Conservation (phyloP, 2,113 vertebrate species). For the Crotalus horridus region DNA sequence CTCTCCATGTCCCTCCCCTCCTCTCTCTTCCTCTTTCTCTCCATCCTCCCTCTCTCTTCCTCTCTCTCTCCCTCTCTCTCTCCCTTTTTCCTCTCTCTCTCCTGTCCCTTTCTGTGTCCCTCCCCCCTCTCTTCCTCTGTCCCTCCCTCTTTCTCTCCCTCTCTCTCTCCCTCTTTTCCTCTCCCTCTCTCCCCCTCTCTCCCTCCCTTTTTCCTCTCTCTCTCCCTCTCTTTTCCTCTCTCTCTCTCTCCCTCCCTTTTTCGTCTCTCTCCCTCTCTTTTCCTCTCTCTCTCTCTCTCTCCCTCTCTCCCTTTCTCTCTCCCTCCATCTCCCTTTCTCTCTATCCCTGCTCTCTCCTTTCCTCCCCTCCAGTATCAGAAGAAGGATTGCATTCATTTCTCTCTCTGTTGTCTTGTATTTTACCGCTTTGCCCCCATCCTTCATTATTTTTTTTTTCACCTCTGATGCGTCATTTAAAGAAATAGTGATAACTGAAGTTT, state of each 20-base stretch:
- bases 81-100: no score
- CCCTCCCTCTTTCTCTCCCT: no score
- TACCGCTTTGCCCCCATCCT: background rate
- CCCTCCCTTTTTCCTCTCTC: background rate
- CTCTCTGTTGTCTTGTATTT: background rate
- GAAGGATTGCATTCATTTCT: background rate
- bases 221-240: no score
- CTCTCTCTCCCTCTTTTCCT: no score
- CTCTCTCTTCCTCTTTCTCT: background rate
- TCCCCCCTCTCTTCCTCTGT: no score
- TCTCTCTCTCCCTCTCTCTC: no score
- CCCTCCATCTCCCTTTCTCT: background rate
- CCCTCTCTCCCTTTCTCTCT: fast-evolving
- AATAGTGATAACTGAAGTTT: background rate
- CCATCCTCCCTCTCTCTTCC: fast-evolving
- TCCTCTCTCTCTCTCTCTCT: conserved; percentile 18
- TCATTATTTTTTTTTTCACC: background rate
- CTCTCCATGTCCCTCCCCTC: background rate
- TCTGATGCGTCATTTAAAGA: conserved; percentile 7
- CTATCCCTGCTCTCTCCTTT: background rate
- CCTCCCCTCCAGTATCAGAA: conserved; percentile 23
- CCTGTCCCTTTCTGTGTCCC: background rate
- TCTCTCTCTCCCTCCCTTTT: conserved; percentile 13
- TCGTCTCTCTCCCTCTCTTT: no score
- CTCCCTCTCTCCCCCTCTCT: background rate